Evolutionary conservation across 2,113 vertebrate species (phyloP).

Genomic region (Lampris incognitus): DNA sequence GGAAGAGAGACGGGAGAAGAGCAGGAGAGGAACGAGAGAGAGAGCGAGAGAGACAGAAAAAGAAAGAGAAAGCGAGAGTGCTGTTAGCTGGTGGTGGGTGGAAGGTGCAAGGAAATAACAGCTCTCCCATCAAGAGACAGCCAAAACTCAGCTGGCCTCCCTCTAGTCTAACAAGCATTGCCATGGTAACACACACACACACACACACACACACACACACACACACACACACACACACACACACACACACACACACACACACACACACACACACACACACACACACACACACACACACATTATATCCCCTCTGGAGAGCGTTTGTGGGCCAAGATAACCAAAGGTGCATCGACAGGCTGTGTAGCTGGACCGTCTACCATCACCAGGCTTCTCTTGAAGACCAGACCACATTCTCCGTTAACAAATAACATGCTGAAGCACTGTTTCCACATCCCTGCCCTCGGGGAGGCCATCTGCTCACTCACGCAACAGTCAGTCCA

Average conservation of each 20-base stretch:
- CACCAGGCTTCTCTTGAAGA: not conserved
- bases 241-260: conserved; percentile 22
- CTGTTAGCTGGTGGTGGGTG: conserved; percentile 57
- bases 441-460: not conserved
- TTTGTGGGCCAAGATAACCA: too few relatives aligned
- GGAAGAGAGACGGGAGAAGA: conserved; percentile 16
- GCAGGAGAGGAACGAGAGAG: not conserved
- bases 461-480: not conserved
- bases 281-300: conserved; percentile 4
- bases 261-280: conserved; percentile 18
- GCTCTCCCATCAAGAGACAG: conserved; percentile 15
- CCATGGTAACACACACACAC: conserved; percentile 43
- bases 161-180: not conserved
- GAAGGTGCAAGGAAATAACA: conserved; percentile 37
- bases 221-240: too few relatives aligned
- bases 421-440: conserved; percentile 7
- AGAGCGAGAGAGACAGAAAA: conserved; percentile 6
- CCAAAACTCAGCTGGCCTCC: conserved; percentile 39
- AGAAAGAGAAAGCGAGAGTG: conserved; percentile 12
- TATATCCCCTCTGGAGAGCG: too few relatives aligned
- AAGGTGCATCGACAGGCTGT: not conserved
- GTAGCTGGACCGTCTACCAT: not conserved
- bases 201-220: conserved; percentile 5
- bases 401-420: not conserved
- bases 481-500: not conserved